A percentile compares a stretch with the other conserved stretches of the same genome.
Conservation (phyloP, 2,113 vertebrate species). For the Origma solitaria region DNA sequence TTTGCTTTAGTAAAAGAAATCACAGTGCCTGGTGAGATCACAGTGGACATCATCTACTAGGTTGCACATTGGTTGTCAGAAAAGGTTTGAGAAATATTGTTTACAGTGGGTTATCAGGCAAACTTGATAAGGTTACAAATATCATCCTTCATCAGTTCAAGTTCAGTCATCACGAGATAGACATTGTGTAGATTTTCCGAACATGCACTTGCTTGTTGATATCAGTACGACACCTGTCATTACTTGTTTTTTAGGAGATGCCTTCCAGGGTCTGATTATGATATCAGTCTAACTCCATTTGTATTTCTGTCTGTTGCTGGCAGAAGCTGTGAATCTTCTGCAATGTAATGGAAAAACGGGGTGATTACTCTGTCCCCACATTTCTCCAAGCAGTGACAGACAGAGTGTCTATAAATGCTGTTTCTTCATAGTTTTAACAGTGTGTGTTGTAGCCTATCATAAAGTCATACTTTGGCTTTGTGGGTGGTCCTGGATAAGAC, state of each 20-base stretch:
- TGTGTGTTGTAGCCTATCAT: not conserved
- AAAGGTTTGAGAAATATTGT: slow-evolving; percentile 65
- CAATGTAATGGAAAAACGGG: not conserved
- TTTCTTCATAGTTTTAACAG: not conserved
- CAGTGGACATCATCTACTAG: slow-evolving; percentile 53
- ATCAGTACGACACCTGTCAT: slow-evolving; percentile 52
- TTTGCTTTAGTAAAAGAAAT: slow-evolving; percentile 42
- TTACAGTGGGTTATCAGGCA: slow-evolving; percentile 49
- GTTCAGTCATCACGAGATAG: slow-evolving; percentile 25
- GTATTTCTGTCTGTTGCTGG: slow-evolving; percentile 2
- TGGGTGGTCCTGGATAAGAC: not conserved
- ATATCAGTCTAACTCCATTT: slow-evolving; percentile 36
- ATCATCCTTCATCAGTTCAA: slow-evolving; percentile 57
- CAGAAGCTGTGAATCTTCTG: slow-evolving; percentile 9
- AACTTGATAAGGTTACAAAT: slow-evolving; percentile 64
- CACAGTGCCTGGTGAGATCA: slow-evolving; percentile 39
- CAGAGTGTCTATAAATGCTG: not conserved
- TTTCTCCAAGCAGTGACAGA: not conserved
- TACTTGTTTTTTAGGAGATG: slow-evolving; percentile 47
- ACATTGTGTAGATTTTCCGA: slow-evolving; percentile 20
- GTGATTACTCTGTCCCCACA: not conserved
- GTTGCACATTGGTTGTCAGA: slow-evolving; percentile 62
- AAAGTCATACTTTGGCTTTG: not conserved
- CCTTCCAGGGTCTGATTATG: slow-evolving; percentile 24
- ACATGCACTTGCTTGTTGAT: slow-evolving; percentile 18